Evolutionary conservation across 2,797 vertebrate genomes (phyloP).

Genomic region (Varecia variegata): DNA sequence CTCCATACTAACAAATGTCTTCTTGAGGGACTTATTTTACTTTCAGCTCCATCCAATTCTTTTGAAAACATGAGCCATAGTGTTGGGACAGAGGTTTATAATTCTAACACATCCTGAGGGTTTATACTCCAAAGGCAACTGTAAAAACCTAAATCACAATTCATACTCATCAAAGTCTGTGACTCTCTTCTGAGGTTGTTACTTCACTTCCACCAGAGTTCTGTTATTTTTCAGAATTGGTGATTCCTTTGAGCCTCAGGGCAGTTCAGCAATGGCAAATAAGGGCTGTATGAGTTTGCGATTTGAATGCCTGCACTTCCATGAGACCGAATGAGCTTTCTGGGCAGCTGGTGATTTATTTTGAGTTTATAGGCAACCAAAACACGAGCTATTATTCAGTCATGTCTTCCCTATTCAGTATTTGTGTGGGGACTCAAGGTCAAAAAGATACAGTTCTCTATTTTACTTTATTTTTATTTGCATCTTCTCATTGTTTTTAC

Average conservation of each 20-base stretch:
- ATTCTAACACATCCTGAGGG: slow-evolving; percentile 35
- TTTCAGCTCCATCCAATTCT: not conserved
- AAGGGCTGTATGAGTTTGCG: not conserved
- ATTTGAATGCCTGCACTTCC: slow-evolving; percentile 34
- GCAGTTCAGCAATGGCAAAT: slow-evolving; percentile 13
- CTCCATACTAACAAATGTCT: not conserved
- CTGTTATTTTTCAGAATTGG: not conserved
- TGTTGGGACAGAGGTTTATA: slow-evolving; percentile 41
- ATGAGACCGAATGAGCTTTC: not conserved
- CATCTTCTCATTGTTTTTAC: slow-evolving; percentile 9
- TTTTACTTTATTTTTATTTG: slow-evolving; percentile 38
- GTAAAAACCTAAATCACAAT: not conserved
- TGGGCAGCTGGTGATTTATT: slow-evolving; percentile 12
- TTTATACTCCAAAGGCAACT: slow-evolving; percentile 30
- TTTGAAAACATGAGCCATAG: slow-evolving; percentile 4
- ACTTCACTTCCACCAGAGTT: slow-evolving; percentile 14
- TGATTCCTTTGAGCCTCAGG: slow-evolving; percentile 27
- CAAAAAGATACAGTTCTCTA: slow-evolving; percentile 27
- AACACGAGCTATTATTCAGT: not conserved
- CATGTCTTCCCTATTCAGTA: slow-evolving; percentile 15
- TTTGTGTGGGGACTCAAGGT: slow-evolving; percentile 36
- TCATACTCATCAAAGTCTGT: slow-evolving; percentile 39
- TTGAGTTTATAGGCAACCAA: not conserved
- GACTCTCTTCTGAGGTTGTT: slow-evolving; percentile 2
- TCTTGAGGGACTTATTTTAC: slow-evolving; percentile 23